Evolutionary conservation across 2,113 vertebrate genomes (phyloP).

Genomic region (Neofelis nebulosa): DNA sequence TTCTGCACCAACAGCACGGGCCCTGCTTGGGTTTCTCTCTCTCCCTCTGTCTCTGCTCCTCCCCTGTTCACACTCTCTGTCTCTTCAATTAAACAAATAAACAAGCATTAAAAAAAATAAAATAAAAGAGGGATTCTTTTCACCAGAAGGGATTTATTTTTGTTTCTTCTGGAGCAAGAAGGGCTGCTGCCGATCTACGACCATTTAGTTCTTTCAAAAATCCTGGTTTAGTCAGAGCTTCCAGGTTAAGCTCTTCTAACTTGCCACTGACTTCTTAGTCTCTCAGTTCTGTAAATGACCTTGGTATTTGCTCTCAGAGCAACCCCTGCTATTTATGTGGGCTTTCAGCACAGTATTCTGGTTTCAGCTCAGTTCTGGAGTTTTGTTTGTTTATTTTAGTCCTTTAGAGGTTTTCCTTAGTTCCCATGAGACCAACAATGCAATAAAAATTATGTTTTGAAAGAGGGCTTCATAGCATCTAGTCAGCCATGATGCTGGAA

Average conservation of each 20-base stretch:
- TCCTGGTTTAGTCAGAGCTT: background rate
- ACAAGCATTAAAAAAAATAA: too few species aligned
- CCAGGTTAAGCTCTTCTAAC: background rate
- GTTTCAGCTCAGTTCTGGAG: constrained; percentile 7
- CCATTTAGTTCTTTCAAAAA: background rate
- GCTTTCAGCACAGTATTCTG: background rate
- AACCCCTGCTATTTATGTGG: background rate
- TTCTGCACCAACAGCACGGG: too few species aligned
- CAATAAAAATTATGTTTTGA: background rate
- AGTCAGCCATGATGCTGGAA: background rate
- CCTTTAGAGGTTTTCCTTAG: background rate
- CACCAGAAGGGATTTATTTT: background rate
- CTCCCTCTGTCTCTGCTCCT: too few species aligned
- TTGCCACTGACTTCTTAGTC: background rate
- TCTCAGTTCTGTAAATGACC: background rate
- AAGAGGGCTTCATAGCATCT: background rate
- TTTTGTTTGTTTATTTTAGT: constrained; percentile 30
- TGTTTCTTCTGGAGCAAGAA: background rate
- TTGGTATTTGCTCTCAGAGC: background rate
- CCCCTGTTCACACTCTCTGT: too few species aligned
- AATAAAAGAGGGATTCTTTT: background rate
- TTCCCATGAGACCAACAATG: background rate
- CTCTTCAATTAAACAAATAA: too few species aligned
- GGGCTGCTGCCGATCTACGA: background rate
- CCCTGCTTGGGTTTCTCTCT: too few species aligned